Conservation (phyloP, 2,113 vertebrate species). For the Athene noctua region DNA sequence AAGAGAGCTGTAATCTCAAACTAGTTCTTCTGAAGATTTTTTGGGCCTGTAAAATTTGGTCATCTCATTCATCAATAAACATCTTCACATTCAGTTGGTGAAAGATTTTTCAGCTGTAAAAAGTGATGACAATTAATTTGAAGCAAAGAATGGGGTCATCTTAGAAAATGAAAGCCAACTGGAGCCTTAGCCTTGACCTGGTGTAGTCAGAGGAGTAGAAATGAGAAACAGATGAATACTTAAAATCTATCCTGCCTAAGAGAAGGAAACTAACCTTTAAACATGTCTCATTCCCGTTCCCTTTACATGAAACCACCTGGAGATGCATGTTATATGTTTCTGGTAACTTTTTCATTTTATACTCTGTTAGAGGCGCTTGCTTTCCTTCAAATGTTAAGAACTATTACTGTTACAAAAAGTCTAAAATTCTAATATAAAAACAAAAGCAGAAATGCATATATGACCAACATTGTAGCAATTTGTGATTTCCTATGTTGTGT, state of each 20-base stretch:
- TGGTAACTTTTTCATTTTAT: not conserved
- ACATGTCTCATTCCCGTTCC: slow-evolving; percentile 2
- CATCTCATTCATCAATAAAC: not conserved
- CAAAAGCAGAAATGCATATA: not conserved
- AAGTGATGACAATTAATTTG: not conserved
- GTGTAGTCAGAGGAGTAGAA: not conserved
- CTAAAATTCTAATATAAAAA: not conserved
- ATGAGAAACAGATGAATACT: not conserved
- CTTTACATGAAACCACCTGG: not conserved
- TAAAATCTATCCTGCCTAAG: slow-evolving; percentile 4
- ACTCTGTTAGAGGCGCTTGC: not conserved
- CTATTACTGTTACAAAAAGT: not conserved
- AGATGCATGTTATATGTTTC: not conserved
- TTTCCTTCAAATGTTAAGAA: not conserved
- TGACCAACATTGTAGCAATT: not conserved
- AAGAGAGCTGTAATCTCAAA: not conserved
- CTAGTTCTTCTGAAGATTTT: not conserved
- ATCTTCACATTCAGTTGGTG: not conserved
- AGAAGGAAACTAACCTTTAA: slow-evolving; percentile 40
- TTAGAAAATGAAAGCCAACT: not conserved
- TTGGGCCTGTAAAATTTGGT: not conserved
- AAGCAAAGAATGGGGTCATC: not conserved
- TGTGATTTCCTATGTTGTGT: not conserved
- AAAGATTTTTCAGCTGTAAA: not conserved
- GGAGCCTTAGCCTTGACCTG: not conserved